phyloP scores from a whole-genome alignment of 2,113 vertebrate species.

The Cichladusa arquata region DNA sequence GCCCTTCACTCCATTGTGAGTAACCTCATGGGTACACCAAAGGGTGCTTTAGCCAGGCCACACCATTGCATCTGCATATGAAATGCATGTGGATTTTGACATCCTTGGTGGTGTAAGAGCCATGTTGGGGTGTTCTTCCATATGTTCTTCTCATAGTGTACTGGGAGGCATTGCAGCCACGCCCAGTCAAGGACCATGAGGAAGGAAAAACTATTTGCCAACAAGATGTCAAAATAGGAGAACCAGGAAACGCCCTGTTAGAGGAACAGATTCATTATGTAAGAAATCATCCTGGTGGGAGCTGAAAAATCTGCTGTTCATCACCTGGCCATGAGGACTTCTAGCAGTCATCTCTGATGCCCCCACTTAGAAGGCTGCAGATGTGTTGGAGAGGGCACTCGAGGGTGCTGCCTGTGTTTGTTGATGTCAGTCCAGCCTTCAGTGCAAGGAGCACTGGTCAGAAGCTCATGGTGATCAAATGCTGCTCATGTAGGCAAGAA shows the following conservation, averaged over 20 bases:
- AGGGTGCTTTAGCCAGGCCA: not conserved
- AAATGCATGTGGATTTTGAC: not conserved
- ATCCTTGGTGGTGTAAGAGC: not conserved
- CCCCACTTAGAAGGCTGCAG: not conserved
- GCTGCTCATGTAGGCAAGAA: not conserved
- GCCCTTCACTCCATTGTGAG: not conserved
- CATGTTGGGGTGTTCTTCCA: not conserved
- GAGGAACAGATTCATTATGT: not conserved
- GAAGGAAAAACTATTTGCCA: not conserved
- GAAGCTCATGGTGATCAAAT: not conserved
- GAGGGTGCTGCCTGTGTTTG: too few relatives aligned
- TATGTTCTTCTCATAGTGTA: not conserved
- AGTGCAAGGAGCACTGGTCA: not conserved
- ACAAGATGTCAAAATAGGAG: not conserved
- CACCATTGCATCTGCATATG: not conserved
- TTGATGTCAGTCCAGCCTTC: not conserved
- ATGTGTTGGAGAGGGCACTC: not conserved
- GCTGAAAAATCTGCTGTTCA: not conserved
- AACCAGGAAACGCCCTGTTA: not conserved
- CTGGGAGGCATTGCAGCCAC: not conserved
- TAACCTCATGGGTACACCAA: not conserved
- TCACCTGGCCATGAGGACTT: not conserved
- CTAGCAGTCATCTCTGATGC: not conserved
- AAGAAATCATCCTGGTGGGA: not conserved
- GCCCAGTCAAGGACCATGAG: not conserved